A percentile compares a stretch with the other conserved stretches of the same genome.
These are phyloP conservation scores for Oxyteleia sp. DNA, from an alignment of 2,888 invertebrate species.

Conservation along the genomic window DNA sequence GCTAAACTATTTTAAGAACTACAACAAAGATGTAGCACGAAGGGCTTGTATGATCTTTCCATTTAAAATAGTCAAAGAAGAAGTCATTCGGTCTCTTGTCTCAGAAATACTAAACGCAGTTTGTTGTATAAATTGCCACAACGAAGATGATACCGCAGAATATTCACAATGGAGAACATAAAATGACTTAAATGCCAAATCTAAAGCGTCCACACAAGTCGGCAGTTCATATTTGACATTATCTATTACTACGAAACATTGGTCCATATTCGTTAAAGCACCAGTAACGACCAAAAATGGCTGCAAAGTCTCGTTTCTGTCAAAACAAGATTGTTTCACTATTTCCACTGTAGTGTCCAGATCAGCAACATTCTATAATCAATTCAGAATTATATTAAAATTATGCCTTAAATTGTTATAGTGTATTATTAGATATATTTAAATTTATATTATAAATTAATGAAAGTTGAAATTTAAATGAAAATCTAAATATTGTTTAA, in stretches of 20 bases:
- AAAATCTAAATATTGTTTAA: too few relatives aligned
- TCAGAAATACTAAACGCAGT: neutral
- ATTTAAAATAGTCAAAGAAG: neutral
- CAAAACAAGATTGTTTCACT: constrained; percentile 10
- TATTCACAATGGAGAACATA: constrained; percentile 12
- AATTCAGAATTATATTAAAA: neutral
- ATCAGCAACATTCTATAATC: constrained; percentile 16
- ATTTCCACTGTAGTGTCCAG: neutral
- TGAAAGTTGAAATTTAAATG: neutral
- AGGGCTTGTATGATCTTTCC: neutral
- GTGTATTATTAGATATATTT: too few relatives aligned
- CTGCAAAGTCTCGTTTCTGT: constrained; percentile 2
- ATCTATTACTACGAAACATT: constrained; percentile 17
- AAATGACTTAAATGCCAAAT: constrained; percentile 1
- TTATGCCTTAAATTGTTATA: neutral
- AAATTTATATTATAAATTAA: too few relatives aligned
- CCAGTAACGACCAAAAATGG: constrained; percentile 15
- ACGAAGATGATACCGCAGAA: neutral
- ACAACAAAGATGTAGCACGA: neutral
- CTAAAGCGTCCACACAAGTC: neutral
- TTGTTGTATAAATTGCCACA: constrained; percentile 23
- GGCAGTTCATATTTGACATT: neutral
- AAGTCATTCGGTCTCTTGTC: constrained; percentile 9
- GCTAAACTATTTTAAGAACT: too few relatives aligned
- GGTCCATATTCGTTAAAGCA: constrained; percentile 14